phyloP scores from a whole-genome alignment of 2,113 vertebrate species.

The Tetrao urogallus region DNA sequence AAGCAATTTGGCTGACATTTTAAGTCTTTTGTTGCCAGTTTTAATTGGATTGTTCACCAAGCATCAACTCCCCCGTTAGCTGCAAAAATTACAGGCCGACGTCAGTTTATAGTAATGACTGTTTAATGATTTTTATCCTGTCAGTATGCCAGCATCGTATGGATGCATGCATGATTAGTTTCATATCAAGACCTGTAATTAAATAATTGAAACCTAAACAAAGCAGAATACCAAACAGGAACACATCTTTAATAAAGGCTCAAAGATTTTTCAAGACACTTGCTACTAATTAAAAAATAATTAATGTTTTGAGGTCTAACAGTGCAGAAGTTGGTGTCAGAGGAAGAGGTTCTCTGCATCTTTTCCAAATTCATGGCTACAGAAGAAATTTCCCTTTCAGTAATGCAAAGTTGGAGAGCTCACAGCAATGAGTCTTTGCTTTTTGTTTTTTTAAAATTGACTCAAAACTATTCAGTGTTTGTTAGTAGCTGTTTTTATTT shows the following conservation, averaged over 20 bases:
- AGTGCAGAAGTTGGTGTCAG: not conserved
- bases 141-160: slow-evolving; percentile 76
- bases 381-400: slow-evolving; percentile 4
- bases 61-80: slow-evolving; percentile 85
- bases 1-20: slow-evolving; percentile 89
- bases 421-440: not conserved
- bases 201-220: slow-evolving; percentile 82
- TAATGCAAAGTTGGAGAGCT: not conserved
- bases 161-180: slow-evolving; percentile 80
- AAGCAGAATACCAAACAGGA: slow-evolving; percentile 69
- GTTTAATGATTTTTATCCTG: slow-evolving; percentile 83
- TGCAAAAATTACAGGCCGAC: slow-evolving; percentile 83
- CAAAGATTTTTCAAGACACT: slow-evolving; percentile 52
- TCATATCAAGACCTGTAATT: slow-evolving; percentile 83
- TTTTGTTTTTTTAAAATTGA: not conserved
- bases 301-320: slow-evolving; percentile 48
- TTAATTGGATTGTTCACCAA: slow-evolving; percentile 90
- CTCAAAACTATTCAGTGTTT: not conserved
- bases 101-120: slow-evolving; percentile 84
- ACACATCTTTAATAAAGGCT: slow-evolving; percentile 67
- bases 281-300: slow-evolving; percentile 55
- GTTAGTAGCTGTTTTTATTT: slow-evolving; percentile 44
- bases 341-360: slow-evolving; percentile 15
- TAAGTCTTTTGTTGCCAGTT: slow-evolving; percentile 87
- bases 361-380: not conserved